These are phyloP conservation scores for Achatina immaculata DNA, from an alignment of 1,140 invertebrate species.

Conservation along the genomic window DNA sequence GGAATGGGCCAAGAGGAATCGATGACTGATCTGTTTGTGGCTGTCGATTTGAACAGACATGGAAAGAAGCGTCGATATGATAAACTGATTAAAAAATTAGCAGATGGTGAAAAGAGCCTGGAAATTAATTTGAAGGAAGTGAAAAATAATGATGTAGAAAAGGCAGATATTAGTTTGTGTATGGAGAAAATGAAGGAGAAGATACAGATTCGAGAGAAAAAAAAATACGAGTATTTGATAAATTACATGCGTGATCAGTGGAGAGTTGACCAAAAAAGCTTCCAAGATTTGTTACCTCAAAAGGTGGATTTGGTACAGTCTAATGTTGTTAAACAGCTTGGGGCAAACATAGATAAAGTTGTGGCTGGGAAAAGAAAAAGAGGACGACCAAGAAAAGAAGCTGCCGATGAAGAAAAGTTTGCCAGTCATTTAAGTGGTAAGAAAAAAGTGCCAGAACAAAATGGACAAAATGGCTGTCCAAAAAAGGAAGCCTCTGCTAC, in stretches of 20 bases:
- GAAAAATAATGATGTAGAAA: neutral
- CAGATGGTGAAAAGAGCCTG: conserved; percentile 24
- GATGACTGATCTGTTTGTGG: neutral
- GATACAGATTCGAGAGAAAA: conserved; percentile 25
- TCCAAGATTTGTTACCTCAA: conserved; percentile 28
- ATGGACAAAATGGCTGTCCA: neutral
- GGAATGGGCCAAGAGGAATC: neutral
- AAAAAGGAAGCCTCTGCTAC: conserved; percentile 7
- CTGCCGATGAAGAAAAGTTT: neutral
- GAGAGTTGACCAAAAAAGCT: conserved; percentile 32
- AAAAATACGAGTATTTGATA: conserved; percentile 34
- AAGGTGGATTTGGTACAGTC: conserved; percentile 21
- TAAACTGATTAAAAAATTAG: conserved; percentile 34
- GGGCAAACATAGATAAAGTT: neutral
- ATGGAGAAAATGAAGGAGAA: conserved; percentile 34
- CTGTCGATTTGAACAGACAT: conserved; percentile 25
- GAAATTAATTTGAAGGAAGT: conserved; percentile 25
- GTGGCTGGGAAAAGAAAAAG: conserved; percentile 3
- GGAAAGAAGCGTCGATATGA: conserved; percentile 33
- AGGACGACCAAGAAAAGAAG: conserved; percentile 23
- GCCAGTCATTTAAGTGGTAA: neutral
- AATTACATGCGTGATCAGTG: conserved; percentile 32
- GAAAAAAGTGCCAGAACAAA: neutral
- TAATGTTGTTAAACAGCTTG: conserved; percentile 36
- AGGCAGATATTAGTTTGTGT: conserved; percentile 13